phyloP scores from a whole-genome alignment of 2,797 vertebrate species.

The Paramormyrops hopkinsi region DNA sequence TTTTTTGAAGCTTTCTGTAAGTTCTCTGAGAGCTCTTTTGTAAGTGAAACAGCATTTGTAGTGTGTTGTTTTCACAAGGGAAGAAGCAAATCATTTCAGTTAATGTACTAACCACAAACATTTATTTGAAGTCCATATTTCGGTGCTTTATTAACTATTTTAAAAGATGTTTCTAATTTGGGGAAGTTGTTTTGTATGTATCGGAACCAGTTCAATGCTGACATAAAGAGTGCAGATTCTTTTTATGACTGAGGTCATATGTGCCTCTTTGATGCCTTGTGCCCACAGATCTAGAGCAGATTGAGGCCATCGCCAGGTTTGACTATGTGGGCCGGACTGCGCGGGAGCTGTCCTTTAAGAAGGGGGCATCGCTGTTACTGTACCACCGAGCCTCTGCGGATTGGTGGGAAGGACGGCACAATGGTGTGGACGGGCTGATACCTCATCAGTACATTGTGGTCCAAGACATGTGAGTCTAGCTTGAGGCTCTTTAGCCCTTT shows the following conservation, averaged over 20 bases:
- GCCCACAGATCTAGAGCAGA: conserved; percentile 86
- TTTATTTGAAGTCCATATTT: background rate
- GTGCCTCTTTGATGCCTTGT: background rate
- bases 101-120: background rate
- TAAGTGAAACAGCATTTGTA: background rate
- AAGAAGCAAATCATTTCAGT: background rate
- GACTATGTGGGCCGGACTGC: conserved; percentile 88
- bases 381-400: conserved; percentile 90
- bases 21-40: background rate
- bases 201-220: background rate
- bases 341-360: conserved; percentile 93
- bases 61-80: background rate
- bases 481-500: background rate
- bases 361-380: conserved; percentile 88
- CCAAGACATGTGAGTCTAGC: conserved; percentile 87
- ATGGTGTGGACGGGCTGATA: conserved; percentile 93
- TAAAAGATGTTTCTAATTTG: conserved; percentile 1
- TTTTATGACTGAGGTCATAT: background rate
- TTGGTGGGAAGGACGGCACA: conserved; percentile 98
- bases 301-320: conserved; percentile 96
- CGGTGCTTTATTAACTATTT: background rate
- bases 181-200: background rate
- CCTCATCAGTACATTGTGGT: conserved; percentile 99
- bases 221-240: background rate
- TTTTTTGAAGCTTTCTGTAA: background rate